Percentiles rank a stretch among this genome's conserved stretches.
phyloP scores from a whole-genome alignment of 2,888 invertebrate species.

The Watsonalla binaria region DNA sequence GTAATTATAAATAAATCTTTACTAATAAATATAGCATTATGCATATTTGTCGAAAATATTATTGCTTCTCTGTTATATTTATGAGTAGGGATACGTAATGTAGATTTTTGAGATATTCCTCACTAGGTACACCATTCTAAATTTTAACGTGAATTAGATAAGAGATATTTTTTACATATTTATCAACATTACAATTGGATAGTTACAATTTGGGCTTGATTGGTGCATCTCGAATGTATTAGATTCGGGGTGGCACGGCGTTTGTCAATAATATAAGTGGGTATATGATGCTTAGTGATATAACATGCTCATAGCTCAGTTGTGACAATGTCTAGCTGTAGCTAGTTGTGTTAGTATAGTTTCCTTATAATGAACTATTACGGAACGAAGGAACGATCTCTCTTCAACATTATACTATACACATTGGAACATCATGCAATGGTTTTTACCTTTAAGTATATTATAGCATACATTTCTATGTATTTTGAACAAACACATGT shows the following conservation, averaged over 20 bases:
- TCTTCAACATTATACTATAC: slow-evolving; percentile 14
- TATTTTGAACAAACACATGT: not conserved
- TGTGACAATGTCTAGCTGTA: slow-evolving; percentile 71
- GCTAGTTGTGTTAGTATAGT: slow-evolving; percentile 60
- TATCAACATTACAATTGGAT: slow-evolving; percentile 36
- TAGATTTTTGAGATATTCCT: slow-evolving; percentile 43
- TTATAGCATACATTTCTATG: not conserved
- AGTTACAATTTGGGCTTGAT: slow-evolving; percentile 50
- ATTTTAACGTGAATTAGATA: slow-evolving; percentile 52
- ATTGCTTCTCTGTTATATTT: slow-evolving; percentile 42
- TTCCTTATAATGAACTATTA: slow-evolving; percentile 43
- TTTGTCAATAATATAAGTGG: slow-evolving; percentile 40
- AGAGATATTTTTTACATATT: slow-evolving; percentile 61
- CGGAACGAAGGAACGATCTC: slow-evolving; percentile 42
- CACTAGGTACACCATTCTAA: slow-evolving; percentile 57
- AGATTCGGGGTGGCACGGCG: slow-evolving; percentile 42
- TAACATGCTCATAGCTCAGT: slow-evolving; percentile 72
- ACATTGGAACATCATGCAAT: not conserved
- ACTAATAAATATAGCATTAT: slow-evolving; percentile 53
- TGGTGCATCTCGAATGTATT: slow-evolving; percentile 39
- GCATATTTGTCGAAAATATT: slow-evolving; percentile 26
- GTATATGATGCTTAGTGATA: slow-evolving; percentile 72
- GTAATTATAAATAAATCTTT: slow-evolving; percentile 29
- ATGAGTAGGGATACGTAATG: slow-evolving; percentile 46
- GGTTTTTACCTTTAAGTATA: not conserved